Conservation (phyloP, 2,888 invertebrate species). For the Caenorhabditis sinica region DNA sequence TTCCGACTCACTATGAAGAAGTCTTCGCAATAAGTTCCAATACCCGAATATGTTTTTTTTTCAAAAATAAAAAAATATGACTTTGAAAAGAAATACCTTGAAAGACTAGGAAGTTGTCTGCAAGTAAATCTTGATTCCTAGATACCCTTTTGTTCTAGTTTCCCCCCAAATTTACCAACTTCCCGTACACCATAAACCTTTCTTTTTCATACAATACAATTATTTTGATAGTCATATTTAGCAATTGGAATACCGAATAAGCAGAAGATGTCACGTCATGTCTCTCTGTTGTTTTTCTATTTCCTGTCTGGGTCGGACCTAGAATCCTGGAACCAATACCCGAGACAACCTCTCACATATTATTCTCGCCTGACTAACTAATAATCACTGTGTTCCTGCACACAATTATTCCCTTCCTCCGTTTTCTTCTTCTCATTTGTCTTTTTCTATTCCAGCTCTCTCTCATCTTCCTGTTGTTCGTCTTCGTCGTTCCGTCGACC, state of each 20-base stretch:
- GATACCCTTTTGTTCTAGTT: no score
- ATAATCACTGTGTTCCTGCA: conserved; percentile 57
- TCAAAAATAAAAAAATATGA: no score
- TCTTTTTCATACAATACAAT: not conserved
- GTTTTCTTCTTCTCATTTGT: not conserved
- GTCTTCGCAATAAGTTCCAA: no score
- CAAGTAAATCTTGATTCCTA: no score
- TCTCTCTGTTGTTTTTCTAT: conserved; percentile 6
- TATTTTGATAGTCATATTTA: conserved; percentile 22
- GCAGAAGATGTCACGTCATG: conserved; percentile 14
- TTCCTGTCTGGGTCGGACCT: conserved; percentile 19
- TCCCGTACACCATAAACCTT: not conserved
- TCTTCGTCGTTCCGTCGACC: conserved; percentile 32
- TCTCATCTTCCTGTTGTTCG: conserved; percentile 61
- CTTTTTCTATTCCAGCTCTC: conserved; percentile 39
- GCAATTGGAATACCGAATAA: conserved; percentile 15
- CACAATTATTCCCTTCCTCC: conserved; percentile 26
- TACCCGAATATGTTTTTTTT: no score
- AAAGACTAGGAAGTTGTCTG: no score
- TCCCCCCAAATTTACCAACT: no score
- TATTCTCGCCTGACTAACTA: conserved; percentile 58
- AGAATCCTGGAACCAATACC: conserved; percentile 28
- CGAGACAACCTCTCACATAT: conserved; percentile 13
- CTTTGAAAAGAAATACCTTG: no score
- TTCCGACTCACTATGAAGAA: no score